Conservation (phyloP, 2,797 vertebrate species). For the Pachyuromys duprasi region DNA sequence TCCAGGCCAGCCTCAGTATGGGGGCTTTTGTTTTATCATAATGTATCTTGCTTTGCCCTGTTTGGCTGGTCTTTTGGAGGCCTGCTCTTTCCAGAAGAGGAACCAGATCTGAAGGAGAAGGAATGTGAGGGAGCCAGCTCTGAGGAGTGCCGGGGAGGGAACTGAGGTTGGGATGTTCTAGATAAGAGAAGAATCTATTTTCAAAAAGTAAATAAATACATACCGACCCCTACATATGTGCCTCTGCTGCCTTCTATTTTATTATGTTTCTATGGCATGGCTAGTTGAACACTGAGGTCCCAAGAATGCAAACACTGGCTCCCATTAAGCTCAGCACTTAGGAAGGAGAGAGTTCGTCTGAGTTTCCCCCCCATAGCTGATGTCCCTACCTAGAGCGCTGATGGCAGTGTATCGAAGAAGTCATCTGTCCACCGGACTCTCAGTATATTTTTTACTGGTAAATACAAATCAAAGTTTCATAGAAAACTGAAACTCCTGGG, state of each 20-base stretch:
- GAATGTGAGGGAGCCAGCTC: too few relatives aligned
- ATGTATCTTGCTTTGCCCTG: neutral
- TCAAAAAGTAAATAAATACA: neutral
- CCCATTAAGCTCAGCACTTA: neutral
- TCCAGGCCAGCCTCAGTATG: neutral
- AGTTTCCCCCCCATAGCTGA: neutral
- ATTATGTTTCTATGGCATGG: neutral
- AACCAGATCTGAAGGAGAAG: neutral
- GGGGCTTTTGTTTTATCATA: neutral
- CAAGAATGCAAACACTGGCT: neutral
- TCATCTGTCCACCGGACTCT: neutral
- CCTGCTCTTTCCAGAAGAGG: neutral
- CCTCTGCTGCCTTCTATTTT: neutral
- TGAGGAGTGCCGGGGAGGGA: neutral
- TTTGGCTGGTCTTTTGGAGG: neutral
- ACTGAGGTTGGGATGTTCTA: neutral
- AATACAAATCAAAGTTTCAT: neutral
- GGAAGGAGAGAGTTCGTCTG: neutral
- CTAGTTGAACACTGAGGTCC: neutral
- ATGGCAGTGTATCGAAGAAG: neutral
- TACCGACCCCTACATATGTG: neutral
- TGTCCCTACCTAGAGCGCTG: too few relatives aligned
- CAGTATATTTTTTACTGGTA: neutral
- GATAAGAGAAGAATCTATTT: neutral
- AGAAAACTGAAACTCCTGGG: neutral